Base-by-base conservation (phyloP, 2,888 invertebrate species). In the Ganaspis brasiliensis region DNA sequence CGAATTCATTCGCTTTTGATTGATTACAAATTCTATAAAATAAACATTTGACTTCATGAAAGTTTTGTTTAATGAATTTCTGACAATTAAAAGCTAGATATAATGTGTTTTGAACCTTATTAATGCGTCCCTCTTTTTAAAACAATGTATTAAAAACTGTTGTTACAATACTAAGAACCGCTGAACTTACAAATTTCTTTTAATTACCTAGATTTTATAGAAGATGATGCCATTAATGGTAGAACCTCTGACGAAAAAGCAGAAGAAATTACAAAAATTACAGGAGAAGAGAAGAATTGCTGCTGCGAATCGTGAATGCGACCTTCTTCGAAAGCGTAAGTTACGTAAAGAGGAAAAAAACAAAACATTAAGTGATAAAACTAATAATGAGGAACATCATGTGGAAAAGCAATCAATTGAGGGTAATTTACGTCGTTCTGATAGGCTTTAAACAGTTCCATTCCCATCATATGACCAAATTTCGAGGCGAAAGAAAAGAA, bases 211-310 rank as follows among this genome's bases (percentile, higher is more conserved):
- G 9, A 26, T 57, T 14, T 9, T 57, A 57, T 57, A 0, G 12
- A 57, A 57, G 6, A 57, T 57, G 57, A 57, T 10, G 57, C 57
- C 57, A 26, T 57, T 57, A 57, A 10, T 12, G n/a, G n/a, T n/a
- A n/a, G n/a, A n/a, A 57, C 12, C 35, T 19, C 31, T 16, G 61
- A 26, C 40, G 71, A 61, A 49, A 3, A 45, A 75, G 9, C 63
- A 59, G 52, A 31, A 10, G 26, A 63, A 35, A 63, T 26, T 35
- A 5, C 26, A 63, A 40, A 26, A 35, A 35, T 49, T 40, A n/a
- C 73, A 61, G 45, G 3, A 24, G 1, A 63, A 73, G 56, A 75
- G 31, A 40, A 72, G n/a, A 75, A 75, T 52, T 52, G 24, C 24
- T 21, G 56, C 67, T n/a, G 16, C 6, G 19, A 57, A 26, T 45